Conservation (phyloP, 2,888 invertebrate genomes). For the Meliscaeva auricollis region DNA sequence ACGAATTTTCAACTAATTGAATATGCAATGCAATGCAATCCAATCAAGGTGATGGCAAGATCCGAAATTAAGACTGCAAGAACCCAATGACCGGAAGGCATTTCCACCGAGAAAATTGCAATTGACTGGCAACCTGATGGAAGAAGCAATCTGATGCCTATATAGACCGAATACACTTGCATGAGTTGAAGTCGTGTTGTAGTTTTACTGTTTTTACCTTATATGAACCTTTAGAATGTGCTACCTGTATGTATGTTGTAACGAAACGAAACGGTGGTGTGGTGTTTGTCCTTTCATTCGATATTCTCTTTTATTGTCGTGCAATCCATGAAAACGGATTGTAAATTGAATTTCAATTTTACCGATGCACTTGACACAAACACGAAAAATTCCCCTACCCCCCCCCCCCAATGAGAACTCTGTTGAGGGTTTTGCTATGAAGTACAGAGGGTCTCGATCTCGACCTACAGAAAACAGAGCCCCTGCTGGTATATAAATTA, state of each 20-base stretch:
- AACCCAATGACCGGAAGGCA: constrained; percentile 26
- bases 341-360: constrained; percentile 70
- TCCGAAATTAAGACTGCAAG: constrained; percentile 24
- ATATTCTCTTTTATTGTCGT: constrained; percentile 51
- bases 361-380: constrained; percentile 43
- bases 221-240: no score
- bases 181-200: neutral
- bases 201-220: no score
- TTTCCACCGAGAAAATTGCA: constrained; percentile 8
- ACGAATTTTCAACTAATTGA: constrained; percentile 52
- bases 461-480: constrained; percentile 18
- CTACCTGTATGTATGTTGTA: neutral
- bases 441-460: neutral
- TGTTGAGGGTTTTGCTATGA: neutral
- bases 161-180: neutral
- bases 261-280: neutral
- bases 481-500: constrained; percentile 55
- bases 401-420: neutral
- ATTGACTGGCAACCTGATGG: constrained; percentile 26
- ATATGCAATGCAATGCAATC: constrained; percentile 67
- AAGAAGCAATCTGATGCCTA: neutral
- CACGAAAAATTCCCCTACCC: no score
- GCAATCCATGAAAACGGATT: constrained; percentile 55
- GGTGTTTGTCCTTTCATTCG: constrained; percentile 41
- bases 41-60: constrained; percentile 53